Evolutionary conservation across 2,888 invertebrate genomes (phyloP), one percentile per base, ranked within the genome.

Genomic region (Perizoma flavofasciatum): DNA sequence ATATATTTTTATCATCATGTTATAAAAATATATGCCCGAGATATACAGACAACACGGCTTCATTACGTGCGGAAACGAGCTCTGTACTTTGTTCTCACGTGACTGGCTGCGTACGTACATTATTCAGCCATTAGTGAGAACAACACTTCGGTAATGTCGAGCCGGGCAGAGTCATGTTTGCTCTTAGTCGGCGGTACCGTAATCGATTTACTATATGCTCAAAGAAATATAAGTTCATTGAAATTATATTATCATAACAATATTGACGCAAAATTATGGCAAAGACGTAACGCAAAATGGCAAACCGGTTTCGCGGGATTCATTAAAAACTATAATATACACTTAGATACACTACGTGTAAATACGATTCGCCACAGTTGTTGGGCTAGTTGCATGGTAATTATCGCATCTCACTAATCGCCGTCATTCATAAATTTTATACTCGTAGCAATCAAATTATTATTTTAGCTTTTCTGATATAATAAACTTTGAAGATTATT

Each of bases 101-200:
- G 80, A 79, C 79, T 79, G 77, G 77, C 74, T 76, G 80, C 75
- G 73, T 22, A 2, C 1, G 22, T 80, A 84, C 82, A 80, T 81
- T 83, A 82, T 80, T 81, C 79, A 73, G 70, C 79, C 80, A 85
- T 85, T 85, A 84, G 78, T 72, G 76, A 35, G 55, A 72, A 77
- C 74, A 71, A 70, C 74, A 75, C 72, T 69, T 67, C 55, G 70
- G 69, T 69, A 67, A 75, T 72, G 71, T 71, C 65, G 71, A 72
- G 71, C 61, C 69, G 63, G 63, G 64, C 66, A 68, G 61, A 67
- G 75, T 74, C 73, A 77, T 79, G 74, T 74, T 67, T 66, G 64
- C 57, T 57, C 59, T 55, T 61, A 49, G 51, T 59, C 66, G 54
- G 55, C 69, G 68, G 68, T 69, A 67, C 72, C 62, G 59, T 61